A percentile compares a stretch with the other conserved stretches of the same genome.
Conservation (phyloP, 2,888 invertebrate species). For the Stenotaenia linearis region DNA sequence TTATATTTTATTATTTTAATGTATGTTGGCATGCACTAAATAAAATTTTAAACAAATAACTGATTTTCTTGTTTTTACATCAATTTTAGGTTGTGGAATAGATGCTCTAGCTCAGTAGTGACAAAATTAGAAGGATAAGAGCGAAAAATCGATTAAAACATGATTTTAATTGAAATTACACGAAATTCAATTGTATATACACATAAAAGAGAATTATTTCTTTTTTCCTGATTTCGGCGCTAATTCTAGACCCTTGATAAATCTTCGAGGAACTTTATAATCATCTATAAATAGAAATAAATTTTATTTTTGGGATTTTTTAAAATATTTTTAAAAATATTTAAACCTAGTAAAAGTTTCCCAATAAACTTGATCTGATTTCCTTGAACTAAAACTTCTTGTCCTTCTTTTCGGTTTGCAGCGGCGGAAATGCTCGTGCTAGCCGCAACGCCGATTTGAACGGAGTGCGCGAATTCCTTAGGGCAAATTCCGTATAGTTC, state of each 20-base stretch:
- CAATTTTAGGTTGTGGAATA: not conserved
- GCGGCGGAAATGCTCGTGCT: slow-evolving; percentile 71
- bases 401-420: slow-evolving; percentile 59
- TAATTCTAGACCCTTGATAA: slow-evolving; percentile 67
- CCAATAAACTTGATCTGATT: slow-evolving; percentile 68
- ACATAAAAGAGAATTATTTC: not conserved
- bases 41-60: not conserved
- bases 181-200: not conserved
- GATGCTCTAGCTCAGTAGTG: not conserved
- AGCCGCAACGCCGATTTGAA: slow-evolving; percentile 80
- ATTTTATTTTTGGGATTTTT: too few species aligned
- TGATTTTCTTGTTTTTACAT: not conserved
- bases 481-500: slow-evolving; percentile 78
- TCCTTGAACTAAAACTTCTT: slow-evolving; percentile 79
- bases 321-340: not conserved
- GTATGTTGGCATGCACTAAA: not conserved
- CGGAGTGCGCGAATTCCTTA: slow-evolving; percentile 68
- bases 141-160: too few species aligned
- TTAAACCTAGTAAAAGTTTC: slow-evolving; percentile 53
- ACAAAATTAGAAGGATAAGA: not conserved
- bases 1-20: not conserved
- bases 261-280: slow-evolving; percentile 69
- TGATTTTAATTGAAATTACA: too few species aligned
- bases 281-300: slow-evolving; percentile 53
- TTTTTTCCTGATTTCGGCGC: slow-evolving; percentile 58